phyloP scores from a whole-genome alignment of 1,140 invertebrate genomes.

The Drosophila sp. region DNA sequence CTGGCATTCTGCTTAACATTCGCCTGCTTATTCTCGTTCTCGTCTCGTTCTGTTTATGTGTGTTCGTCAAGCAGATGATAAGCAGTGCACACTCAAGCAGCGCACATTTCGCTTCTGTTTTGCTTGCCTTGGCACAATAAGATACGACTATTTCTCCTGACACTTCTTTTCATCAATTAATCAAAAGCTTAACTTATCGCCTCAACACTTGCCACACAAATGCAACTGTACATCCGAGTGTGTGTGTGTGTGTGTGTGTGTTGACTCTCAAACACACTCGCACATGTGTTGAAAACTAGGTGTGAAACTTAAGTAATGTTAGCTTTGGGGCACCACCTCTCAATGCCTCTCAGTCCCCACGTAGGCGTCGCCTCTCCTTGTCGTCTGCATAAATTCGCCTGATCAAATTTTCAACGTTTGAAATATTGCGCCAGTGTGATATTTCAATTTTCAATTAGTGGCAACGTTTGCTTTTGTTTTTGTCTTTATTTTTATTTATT shows the following conservation, averaged over 20 bases:
- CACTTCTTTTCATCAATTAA: slow-evolving; percentile 57
- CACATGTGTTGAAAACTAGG: slow-evolving; percentile 59
- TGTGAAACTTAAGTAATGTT: slow-evolving; percentile 60
- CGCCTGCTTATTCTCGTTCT: slow-evolving; percentile 6
- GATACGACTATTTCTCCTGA: slow-evolving; percentile 24
- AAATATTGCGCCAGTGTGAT: slow-evolving; percentile 70
- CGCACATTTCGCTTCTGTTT: background rate
- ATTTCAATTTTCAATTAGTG: slow-evolving; percentile 82
- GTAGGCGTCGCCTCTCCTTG: slow-evolving; percentile 50
- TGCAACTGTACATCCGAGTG: too few relatives aligned
- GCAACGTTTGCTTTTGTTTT: slow-evolving; percentile 36
- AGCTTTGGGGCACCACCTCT: slow-evolving; percentile 13
- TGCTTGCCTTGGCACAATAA: slow-evolving; percentile 2
- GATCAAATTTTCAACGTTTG: slow-evolving; percentile 72
- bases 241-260: slow-evolving; percentile 49
- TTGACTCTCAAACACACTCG: slow-evolving; percentile 24
- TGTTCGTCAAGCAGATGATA: slow-evolving; percentile 48
- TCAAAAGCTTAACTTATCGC: slow-evolving; percentile 61
- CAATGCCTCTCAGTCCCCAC: slow-evolving; percentile 19
- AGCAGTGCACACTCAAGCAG: slow-evolving; percentile 35
- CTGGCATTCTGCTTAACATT: rapidly evolving
- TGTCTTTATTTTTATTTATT: slow-evolving; percentile 24
- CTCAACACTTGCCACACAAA: slow-evolving; percentile 24
- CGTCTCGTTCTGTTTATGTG: slow-evolving; percentile 7
- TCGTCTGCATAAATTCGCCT: slow-evolving; percentile 67